Conservation (phyloP, 2,797 vertebrate species). For the Pelodytes ibericus region DNA sequence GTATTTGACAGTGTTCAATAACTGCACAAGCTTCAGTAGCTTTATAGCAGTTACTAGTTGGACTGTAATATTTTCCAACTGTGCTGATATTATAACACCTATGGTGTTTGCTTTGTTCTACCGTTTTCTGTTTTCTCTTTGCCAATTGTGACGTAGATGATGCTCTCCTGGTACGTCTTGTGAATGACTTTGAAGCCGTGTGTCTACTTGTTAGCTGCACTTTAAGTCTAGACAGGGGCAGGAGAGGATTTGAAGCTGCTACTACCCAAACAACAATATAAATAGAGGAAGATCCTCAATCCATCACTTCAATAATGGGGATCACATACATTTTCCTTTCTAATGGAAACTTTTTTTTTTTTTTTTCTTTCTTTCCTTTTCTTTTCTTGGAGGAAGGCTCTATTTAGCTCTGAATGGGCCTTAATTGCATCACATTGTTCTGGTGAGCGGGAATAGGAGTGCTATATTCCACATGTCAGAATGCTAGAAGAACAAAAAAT, state of each 20-base stretch:
- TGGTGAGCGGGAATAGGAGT: neutral
- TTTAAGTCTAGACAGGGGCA: constrained; percentile 59
- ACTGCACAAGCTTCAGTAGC: too few species aligned
- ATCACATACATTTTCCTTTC: constrained; percentile 57
- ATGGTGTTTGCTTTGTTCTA: neutral
- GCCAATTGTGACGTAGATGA: constrained; percentile 5
- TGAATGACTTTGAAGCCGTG: constrained; percentile 60
- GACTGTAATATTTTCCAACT: neutral
- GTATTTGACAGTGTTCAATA: too few species aligned
- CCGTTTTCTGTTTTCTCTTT: neutral
- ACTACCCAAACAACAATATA: constrained; percentile 58
- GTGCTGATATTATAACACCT: neutral
- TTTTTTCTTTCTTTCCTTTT: neutral
- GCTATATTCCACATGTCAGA: neutral
- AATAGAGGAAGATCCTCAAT: constrained; percentile 63
- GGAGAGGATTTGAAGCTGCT: constrained; percentile 57
- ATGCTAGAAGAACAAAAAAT: neutral
- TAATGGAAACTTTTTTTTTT: constrained; percentile 13
- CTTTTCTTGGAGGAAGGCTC: neutral
- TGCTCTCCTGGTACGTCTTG: constrained; percentile 57
- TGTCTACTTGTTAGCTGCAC: constrained; percentile 58
- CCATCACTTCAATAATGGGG: constrained; percentile 64
- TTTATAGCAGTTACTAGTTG: too few species aligned
- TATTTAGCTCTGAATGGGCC: constrained; percentile 10
- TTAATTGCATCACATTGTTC: constrained; percentile 17